These are phyloP conservation scores for Acanthosepion lycidas DNA, from an alignment of 2,888 invertebrate genomes.

Conservation along the genomic window DNA sequence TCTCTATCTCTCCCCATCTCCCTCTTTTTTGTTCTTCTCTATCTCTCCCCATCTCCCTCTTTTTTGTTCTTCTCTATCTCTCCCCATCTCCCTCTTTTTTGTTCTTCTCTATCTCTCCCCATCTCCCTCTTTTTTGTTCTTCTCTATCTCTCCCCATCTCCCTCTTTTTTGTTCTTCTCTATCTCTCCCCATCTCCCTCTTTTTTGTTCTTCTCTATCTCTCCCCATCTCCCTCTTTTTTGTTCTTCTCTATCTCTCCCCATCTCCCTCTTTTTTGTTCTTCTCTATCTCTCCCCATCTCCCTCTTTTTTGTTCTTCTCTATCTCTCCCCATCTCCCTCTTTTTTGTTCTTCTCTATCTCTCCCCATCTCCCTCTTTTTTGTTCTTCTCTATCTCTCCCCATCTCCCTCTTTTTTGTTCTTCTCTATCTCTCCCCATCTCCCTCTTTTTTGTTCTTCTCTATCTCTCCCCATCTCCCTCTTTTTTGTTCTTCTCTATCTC, in stretches of 20 bases:
- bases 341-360: background rate
- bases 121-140: no score
- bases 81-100: no score
- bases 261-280: no score
- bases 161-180: no score
- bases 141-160: accelerated
- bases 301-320: background rate
- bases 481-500: background rate
- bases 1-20: background rate
- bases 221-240: no score
- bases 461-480: background rate
- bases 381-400: background rate
- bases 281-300: background rate
- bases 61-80: background rate
- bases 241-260: no score
- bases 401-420: background rate
- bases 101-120: no score
- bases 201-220: no score
- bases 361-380: no score
- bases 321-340: background rate
- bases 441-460: no score
- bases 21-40: no score
- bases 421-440: background rate
- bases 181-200: background rate
- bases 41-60: background rate